These are phyloP conservation scores for Nothura maculosa DNA, from an alignment of 2,797 vertebrate genomes.

Conservation along the genomic window DNA sequence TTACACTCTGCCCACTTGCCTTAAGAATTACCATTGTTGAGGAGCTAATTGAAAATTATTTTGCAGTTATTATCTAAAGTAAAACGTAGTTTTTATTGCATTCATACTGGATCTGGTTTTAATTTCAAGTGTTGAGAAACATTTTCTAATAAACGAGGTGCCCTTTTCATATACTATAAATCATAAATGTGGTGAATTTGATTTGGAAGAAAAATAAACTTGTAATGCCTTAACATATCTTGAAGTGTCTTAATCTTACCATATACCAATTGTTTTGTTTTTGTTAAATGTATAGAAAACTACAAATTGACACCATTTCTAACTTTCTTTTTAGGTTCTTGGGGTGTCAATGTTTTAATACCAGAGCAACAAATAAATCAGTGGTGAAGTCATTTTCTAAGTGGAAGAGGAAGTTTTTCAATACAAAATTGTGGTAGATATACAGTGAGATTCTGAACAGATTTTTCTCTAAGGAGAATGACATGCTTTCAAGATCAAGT, in stretches of 20 bases:
- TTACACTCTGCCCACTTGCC: background rate
- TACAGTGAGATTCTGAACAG: constrained; percentile 95
- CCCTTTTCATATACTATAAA: constrained; percentile 25
- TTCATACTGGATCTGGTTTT: background rate
- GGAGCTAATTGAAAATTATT: background rate
- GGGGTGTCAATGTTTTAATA: constrained; percentile 99
- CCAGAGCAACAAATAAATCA: constrained; percentile 89
- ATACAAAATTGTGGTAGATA: constrained; percentile 88
- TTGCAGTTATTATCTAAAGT: background rate
- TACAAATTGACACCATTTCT: constrained; percentile 73
- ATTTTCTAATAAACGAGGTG: background rate
- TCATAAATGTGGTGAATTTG: constrained; percentile 46
- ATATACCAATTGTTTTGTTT: constrained; percentile 62
- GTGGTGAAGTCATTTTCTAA: constrained; percentile 93
- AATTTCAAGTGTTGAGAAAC: constrained; percentile 16
- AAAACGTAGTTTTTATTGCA: constrained; percentile 5
- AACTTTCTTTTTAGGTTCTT: constrained; percentile 90
- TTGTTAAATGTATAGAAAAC: constrained; percentile 62
- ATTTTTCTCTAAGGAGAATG: constrained; percentile 96
- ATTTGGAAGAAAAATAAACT: constrained; percentile 61
- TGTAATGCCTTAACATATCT: constrained; percentile 67
- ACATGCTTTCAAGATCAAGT: constrained; percentile 95
- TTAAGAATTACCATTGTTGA: background rate
- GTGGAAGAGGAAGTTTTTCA: constrained; percentile 91
- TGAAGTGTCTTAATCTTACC: constrained; percentile 74